Base-by-base conservation (phyloP, 2,113 vertebrate genomes). In the Cyanoderma ruficeps region DNA sequence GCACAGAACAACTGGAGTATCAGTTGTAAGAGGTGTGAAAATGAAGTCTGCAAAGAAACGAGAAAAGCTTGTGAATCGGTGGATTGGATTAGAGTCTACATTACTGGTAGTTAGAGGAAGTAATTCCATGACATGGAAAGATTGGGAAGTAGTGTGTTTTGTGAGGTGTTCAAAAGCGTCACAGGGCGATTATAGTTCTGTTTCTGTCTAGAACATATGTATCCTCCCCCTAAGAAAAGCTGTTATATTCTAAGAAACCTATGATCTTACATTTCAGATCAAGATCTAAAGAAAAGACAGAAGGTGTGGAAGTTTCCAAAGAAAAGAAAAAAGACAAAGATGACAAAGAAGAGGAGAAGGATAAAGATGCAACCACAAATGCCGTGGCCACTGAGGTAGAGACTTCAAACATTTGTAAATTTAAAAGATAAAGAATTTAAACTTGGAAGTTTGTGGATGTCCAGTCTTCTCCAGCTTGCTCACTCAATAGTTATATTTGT, bases 301-400 rank as follows among this genome's bases (percentile, higher is more conserved):
- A 99, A 35, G 97, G 87, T 33, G 83, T 98, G 15, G 99, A 99
- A 47, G 96, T 98, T 91, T 83, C 97, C 47, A 98, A 98, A 88
- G 99, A 99, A 24, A 99, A 99, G 98, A 99, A 99, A 96, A 99
- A 99, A 96, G 97, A 98, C 74, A 99, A 99, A 95, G 99, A 99
- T 21, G 99, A 99, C 84, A 99, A 99, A 90, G 99, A 99, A 55
- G 99, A 99, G 76, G 99, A 99, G 87, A 99, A 99, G 75, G 98
- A 99, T 74, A 99, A 99, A 90, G 99, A 99, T 97, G 99, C 99
- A 91, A 98, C 98, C 84, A 97, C 98, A 95, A 95, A 98, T 95
- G 78, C 93, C 2, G 71, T 95, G 82, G 96, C 87, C 60, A 93
- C 86, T 33, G 97, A 97, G 95, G 72, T 94, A 96, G 46, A 69